A percentile compares a stretch with the other conserved stretches of the same genome.
Evolutionary conservation across 2,888 invertebrate species (phyloP).

Genomic region (Morinoia aosen): DNA sequence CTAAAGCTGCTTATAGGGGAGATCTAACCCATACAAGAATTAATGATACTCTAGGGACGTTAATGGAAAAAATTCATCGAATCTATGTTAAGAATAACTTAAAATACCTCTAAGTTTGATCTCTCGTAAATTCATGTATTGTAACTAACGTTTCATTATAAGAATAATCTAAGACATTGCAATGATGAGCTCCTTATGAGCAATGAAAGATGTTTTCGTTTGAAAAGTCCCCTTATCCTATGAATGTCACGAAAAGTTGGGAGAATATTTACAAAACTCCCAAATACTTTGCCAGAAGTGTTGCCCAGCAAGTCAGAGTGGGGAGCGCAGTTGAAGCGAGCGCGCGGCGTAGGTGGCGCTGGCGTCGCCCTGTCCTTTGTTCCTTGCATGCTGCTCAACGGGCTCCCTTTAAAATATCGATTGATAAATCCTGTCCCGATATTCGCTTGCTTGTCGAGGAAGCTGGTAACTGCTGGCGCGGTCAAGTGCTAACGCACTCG

Average conservation of each 20-base stretch:
- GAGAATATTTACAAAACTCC: neutral
- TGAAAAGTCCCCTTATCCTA: neutral
- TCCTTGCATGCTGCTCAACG: conserved; percentile 19
- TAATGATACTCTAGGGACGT: too few relatives aligned
- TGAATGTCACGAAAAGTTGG: neutral
- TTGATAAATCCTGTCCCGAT: conserved; percentile 49
- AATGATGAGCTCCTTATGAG: too few relatives aligned
- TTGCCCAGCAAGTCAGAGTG: neutral
- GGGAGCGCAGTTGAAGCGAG: neutral
- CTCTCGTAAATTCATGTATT: too few relatives aligned
- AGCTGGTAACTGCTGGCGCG: conserved; percentile 26
- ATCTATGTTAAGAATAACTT: too few relatives aligned
- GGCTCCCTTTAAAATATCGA: conserved; percentile 50
- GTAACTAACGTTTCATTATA: too few relatives aligned
- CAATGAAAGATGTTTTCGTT: too few relatives aligned
- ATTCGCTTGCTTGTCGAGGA: conserved; percentile 22
- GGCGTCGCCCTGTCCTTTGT: neutral
- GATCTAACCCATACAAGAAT: too few relatives aligned
- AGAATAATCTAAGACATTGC: too few relatives aligned
- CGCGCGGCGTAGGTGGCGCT: conserved; percentile 35
- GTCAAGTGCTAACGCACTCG: conserved; percentile 1
- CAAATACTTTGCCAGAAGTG: neutral
- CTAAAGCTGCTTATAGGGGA: too few relatives aligned
- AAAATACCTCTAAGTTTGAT: too few relatives aligned
- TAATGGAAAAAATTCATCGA: too few relatives aligned